Evolutionary conservation across 2,113 vertebrate genomes (phyloP).

Genomic region (Australoheros scitulus): DNA sequence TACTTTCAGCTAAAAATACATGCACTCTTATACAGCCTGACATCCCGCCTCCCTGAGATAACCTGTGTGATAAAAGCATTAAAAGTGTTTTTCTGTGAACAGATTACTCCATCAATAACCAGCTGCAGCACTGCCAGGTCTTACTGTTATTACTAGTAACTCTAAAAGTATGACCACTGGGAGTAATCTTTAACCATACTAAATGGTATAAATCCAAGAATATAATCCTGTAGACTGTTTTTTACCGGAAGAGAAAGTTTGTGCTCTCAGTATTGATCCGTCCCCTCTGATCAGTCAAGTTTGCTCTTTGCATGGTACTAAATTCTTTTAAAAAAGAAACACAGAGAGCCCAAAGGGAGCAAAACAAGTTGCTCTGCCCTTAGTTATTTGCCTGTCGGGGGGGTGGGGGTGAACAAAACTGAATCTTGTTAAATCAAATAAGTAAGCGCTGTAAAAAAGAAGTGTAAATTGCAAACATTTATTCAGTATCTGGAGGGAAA

Average conservation of each 20-base stretch:
- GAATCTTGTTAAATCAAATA: slow-evolving; percentile 13
- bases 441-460: slow-evolving; percentile 1
- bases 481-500: not conserved
- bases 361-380: slow-evolving; percentile 6
- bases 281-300: not conserved
- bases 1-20: slow-evolving; percentile 62
- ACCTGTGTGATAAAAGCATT: slow-evolving; percentile 34
- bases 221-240: slow-evolving; percentile 25
- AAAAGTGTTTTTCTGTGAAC: slow-evolving; percentile 49
- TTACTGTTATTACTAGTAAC: slow-evolving; percentile 35
- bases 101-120: slow-evolving; percentile 25
- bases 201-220: not conserved
- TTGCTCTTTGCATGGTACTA: slow-evolving; percentile 19
- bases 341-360: not conserved
- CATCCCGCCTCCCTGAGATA: slow-evolving; percentile 45
- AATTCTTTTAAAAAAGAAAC: slow-evolving; percentile 11
- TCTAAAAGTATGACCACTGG: not conserved
- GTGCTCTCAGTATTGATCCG: not conserved
- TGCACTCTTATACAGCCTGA: slow-evolving; percentile 30
- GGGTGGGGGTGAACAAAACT: not conserved
- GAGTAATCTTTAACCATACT: not conserved
- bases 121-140: slow-evolving; percentile 14
- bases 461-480: not conserved
- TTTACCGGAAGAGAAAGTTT: not conserved
- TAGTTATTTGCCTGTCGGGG: not conserved